These are phyloP conservation scores for Brachypterus glaber DNA, from an alignment of 2,888 invertebrate genomes.

Conservation along the genomic window DNA sequence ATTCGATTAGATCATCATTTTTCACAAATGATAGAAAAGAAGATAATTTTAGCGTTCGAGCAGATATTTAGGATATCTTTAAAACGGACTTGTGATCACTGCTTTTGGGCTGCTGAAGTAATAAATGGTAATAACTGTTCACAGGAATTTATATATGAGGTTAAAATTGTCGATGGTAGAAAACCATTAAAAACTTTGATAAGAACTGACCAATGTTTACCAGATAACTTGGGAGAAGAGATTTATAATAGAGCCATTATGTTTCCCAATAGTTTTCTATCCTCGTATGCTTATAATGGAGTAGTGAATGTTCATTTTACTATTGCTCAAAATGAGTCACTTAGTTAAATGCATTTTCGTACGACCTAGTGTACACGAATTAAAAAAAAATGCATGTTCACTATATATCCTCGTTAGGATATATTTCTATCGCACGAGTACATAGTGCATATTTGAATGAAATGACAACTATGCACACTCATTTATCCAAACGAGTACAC, in stretches of 20 bases:
- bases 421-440: too few species aligned
- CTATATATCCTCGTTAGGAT: too few species aligned
- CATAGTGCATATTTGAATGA: too few species aligned
- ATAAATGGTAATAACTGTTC: constrained; percentile 25
- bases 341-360: constrained; percentile 2
- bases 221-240: constrained; percentile 27
- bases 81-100: constrained; percentile 27
- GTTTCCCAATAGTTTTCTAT: constrained; percentile 29
- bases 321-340: constrained; percentile 16
- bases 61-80: constrained; percentile 30
- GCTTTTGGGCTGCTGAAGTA: constrained; percentile 31
- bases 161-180: constrained; percentile 28
- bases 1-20: constrained; percentile 21
- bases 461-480: too few species aligned
- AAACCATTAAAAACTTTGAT: constrained; percentile 28
- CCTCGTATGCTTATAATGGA: constrained; percentile 28
- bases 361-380: too few species aligned
- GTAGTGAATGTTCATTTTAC: constrained; percentile 23
- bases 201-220: constrained; percentile 30
- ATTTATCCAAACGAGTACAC: too few species aligned
- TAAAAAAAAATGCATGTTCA: too few species aligned
- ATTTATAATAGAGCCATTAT: constrained; percentile 29
- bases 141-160: constrained; percentile 28
- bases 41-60: constrained; percentile 25
- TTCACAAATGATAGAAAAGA: constrained; percentile 22